Base-by-base conservation (phyloP, 2,113 vertebrate genomes). In the Mus pahari region DNA sequence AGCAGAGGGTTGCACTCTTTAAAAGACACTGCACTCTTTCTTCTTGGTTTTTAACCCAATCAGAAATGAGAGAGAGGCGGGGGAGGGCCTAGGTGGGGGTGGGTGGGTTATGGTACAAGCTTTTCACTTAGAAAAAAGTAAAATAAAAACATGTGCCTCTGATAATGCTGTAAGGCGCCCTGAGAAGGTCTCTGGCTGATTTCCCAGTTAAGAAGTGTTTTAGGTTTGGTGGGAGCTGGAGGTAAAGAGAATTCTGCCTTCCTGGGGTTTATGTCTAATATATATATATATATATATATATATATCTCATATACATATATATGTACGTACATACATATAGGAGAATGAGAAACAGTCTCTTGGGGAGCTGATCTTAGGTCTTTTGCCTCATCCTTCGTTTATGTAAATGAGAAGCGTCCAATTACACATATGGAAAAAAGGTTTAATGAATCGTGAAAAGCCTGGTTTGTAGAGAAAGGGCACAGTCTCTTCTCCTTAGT, bases 391-490 rank as follows among this genome's bases (percentile, higher is more conserved):
- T 97, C 97, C 96, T 97, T 98, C 97, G 86, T 98, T 98, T 98
- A 98, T 99, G 98, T 98, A 98, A 99, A 99, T 99, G 98, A 99
- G 98, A 98, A 94, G 97, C 97, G 95, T 98, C 98, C 98, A 98
- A 98, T 98, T 98, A 98, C 98, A 99, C 68, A 71, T 89, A 19
- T 75, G 91, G 98, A 98, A 97, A 98, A 98, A 98, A 86, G 98
- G 98, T 98, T 98, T 98, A 99, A 99, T 98, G 98, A 99, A 98
- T 98, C 98, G 95, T 99, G 98, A 98, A 99, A 98, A 98, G 98
- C 98, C 98, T 95, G 92, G 96, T 92, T 96, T 98, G 94, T 97
- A 98, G 94, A 98, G 97, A 97, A 98, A 98, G 98, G 97, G 89
- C 97, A 97, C 98, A 88, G n/a, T 97, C 94, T 83, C 48, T 73